phyloP scores from a whole-genome alignment of 2,113 vertebrate genomes.

The Rostratula benghalensis region DNA sequence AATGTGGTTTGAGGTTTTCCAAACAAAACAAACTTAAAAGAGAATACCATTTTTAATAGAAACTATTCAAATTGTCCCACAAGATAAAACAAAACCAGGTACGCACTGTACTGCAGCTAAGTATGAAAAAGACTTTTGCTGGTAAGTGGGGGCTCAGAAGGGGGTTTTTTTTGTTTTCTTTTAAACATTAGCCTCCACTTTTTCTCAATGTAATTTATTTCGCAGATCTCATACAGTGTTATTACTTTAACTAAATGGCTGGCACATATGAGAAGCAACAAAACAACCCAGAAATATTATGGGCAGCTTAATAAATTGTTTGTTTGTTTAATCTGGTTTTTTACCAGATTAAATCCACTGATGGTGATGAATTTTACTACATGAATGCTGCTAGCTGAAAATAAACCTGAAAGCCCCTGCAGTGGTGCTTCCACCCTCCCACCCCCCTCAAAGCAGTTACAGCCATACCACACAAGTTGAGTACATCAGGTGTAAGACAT shows the following conservation, averaged over 20 bases:
- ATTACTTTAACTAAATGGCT: neutral
- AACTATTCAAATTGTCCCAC: conserved; percentile 54
- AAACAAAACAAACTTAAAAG: conserved; percentile 76
- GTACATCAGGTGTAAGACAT: conserved; percentile 80
- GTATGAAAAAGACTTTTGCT: conserved; percentile 16
- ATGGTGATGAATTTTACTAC: neutral
- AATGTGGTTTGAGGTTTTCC: conserved; percentile 72
- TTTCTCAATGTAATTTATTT: neutral
- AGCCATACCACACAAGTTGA: conserved; percentile 81
- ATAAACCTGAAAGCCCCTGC: neutral
- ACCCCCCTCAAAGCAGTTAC: neutral
- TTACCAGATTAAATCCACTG: neutral
- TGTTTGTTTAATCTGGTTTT: neutral
- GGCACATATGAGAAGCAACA: neutral
- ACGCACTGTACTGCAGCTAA: neutral
- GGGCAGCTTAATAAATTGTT: neutral
- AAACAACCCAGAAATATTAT: neutral
- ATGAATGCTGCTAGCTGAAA: neutral
- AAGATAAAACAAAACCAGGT: conserved; percentile 63
- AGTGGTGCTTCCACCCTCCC: neutral
- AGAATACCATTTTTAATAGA: conserved; percentile 68
- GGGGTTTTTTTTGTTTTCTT: neutral
- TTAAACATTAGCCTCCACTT: neutral
- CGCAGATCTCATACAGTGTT: neutral
- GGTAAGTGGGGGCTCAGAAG: neutral